phyloP scores from a whole-genome alignment of 2,888 invertebrate species.

The Pterobdella sp. region DNA sequence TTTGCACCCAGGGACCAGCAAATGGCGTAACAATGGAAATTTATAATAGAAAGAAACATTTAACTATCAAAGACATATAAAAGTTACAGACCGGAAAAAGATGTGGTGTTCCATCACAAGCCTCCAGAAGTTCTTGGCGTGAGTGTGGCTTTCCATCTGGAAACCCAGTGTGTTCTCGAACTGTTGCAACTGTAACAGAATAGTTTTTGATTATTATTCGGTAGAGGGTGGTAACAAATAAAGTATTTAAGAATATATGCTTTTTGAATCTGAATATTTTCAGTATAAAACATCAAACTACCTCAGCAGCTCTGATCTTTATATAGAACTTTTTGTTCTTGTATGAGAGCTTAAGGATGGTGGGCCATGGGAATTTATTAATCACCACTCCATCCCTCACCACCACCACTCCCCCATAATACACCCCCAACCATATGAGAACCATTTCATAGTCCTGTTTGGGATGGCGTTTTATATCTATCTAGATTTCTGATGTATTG shows the following conservation, averaged over 20 bases:
- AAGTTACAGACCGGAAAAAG: slow-evolving; percentile 69
- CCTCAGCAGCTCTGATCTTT: slow-evolving; percentile 71
- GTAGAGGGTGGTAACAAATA: no score
- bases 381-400: slow-evolving; percentile 87
- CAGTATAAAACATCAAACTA: not conserved
- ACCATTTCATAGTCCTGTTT: slow-evolving; percentile 81
- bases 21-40: not conserved
- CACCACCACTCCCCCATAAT: slow-evolving; percentile 86
- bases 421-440: slow-evolving; percentile 90
- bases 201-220: not conserved
- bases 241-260: no score
- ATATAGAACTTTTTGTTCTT: slow-evolving; percentile 95
- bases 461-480: no score
- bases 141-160: slow-evolving; percentile 83
- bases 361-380: slow-evolving; percentile 97
- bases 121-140: slow-evolving; percentile 96
- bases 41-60: not conserved
- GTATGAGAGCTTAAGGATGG: slow-evolving; percentile 96
- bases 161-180: slow-evolving; percentile 93
- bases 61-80: not conserved
- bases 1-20: no score
- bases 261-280: slow-evolving; percentile 9
- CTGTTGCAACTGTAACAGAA: slow-evolving; percentile 65
- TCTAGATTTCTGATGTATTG: no score
- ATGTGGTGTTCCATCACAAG: slow-evolving; percentile 98